phyloP scores from a whole-genome alignment of 2,113 vertebrate genomes.

The Crypturellus undulatus region DNA sequence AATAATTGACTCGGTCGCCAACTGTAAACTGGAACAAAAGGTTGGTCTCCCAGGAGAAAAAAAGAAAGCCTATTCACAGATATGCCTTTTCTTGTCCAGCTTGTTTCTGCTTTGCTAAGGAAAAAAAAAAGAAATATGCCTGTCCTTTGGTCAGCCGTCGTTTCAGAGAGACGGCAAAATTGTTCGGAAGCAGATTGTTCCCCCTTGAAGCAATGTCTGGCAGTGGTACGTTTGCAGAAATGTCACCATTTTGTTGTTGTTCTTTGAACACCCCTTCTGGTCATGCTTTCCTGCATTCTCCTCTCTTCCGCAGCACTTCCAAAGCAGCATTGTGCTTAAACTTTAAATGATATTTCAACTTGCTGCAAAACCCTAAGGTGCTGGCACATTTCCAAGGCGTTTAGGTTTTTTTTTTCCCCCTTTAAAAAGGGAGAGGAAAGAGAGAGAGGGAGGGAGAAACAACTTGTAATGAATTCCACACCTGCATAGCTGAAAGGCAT shows the following conservation, averaged over 20 bases:
- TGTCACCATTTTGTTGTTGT: neutral
- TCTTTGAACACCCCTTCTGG: neutral
- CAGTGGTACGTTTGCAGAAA: neutral
- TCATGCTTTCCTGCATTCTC: neutral
- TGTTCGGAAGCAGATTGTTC: neutral
- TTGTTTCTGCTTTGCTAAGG: neutral
- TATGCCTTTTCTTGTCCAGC: neutral
- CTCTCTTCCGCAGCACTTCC: neutral
- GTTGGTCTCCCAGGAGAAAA: neutral
- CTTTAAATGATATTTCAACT: constrained; percentile 5
- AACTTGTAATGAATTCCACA: constrained; percentile 55
- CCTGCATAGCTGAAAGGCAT: constrained; percentile 34
- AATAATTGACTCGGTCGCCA: neutral
- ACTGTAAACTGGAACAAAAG: neutral
- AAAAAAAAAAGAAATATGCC: neutral
- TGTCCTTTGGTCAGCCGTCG: neutral
- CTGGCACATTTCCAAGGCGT: neutral
- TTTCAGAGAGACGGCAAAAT: neutral
- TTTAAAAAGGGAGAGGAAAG: constrained; percentile 3
- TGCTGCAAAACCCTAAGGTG: neutral
- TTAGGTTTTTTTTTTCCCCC: neutral
- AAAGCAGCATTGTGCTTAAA: constrained; percentile 4
- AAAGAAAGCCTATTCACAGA: neutral
- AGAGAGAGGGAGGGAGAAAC: neutral
- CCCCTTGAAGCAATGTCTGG: neutral